Evolutionary conservation across 2,888 invertebrate genomes (phyloP), one percentile per base, ranked within the genome.

Genomic region (Dryocosmus kuriphilus): DNA sequence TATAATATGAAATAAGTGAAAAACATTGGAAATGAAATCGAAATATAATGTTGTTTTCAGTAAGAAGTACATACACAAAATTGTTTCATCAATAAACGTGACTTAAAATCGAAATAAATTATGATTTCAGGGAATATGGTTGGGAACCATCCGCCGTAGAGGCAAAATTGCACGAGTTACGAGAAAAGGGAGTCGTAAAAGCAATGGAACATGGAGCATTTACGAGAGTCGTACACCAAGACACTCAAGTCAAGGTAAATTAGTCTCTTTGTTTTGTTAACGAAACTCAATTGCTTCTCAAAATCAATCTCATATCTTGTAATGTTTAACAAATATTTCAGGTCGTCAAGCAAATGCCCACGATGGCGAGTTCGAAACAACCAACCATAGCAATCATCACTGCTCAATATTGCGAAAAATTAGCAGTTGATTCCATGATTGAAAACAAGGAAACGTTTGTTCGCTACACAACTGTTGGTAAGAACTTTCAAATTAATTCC

Each of bases 381-480:
- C 99, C 99, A 0, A 98, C 97, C 27, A 98, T 99, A 88, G 99
- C 98, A n/a, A 97, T 99, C 79, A 97, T 99, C 80, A 99, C 99
- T 0, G 98, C 98, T 0, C 95, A 98, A 88, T 99, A 98, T 92
- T 98, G 98, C 89, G 99, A 99, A 92, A 99, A 99, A 92, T 94
- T 98, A 86, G 99, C 99, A 1, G 98, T 99, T 0, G 99, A 99
- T 92, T 96, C 98, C 22, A 97, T 99, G 97, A 97, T 99, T 90
- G 98, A 98, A 87, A 97, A 98, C 89, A 98, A 98, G 92, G 97
- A 97, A 90, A 98, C 98, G 0, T 99, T 97, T 92, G 98, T 98
- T 75, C 95, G 98, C 83, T 99, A 98, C 91, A 98, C 98, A 55
- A 98, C 98, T 87, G 98, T 98, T 85, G 98, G 98, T 98, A 92